These are phyloP conservation scores for Erebia aethiops DNA, from an alignment of 2,888 invertebrate species.

Conservation along the genomic window DNA sequence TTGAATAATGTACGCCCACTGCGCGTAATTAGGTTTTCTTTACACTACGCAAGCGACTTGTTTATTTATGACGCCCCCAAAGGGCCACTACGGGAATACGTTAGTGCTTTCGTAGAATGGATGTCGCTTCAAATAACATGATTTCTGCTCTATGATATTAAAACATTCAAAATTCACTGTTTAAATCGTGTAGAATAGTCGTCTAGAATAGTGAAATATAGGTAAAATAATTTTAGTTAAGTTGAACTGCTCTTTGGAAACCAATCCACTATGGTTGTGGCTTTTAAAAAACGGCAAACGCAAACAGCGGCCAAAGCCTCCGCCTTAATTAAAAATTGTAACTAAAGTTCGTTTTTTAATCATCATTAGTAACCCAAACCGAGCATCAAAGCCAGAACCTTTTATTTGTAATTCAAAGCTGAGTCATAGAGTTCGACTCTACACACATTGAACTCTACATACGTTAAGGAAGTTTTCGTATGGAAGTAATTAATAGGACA, in stretches of 20 bases:
- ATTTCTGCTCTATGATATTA: background rate
- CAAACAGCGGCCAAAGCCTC: background rate
- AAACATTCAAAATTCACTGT: background rate
- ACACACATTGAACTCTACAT: background rate
- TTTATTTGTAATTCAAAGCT: too few relatives aligned
- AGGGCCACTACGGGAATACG: constrained; percentile 25
- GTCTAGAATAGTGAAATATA: too few relatives aligned
- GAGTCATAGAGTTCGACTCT: too few relatives aligned
- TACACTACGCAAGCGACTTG: constrained; percentile 44
- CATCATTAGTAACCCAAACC: too few relatives aligned
- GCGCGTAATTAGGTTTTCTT: constrained; percentile 61
- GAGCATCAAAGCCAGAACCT: too few relatives aligned
- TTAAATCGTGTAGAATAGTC: too few relatives aligned
- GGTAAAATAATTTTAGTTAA: too few relatives aligned
- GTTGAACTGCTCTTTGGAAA: too few relatives aligned
- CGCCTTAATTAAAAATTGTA: background rate
- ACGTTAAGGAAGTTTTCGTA: constrained; percentile 1
- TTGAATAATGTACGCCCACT: constrained; percentile 59
- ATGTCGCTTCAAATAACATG: background rate
- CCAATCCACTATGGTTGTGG: too few relatives aligned
- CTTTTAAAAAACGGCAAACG: too few relatives aligned
- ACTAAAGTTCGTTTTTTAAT: too few relatives aligned
- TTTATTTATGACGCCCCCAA: constrained; percentile 40
- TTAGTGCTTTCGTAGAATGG: constrained; percentile 20
- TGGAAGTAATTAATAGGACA: background rate